Evolutionary conservation across 2,113 vertebrate genomes (phyloP), one percentile per base, ranked within the genome.

Genomic region (Aplodontia rufa): DNA sequence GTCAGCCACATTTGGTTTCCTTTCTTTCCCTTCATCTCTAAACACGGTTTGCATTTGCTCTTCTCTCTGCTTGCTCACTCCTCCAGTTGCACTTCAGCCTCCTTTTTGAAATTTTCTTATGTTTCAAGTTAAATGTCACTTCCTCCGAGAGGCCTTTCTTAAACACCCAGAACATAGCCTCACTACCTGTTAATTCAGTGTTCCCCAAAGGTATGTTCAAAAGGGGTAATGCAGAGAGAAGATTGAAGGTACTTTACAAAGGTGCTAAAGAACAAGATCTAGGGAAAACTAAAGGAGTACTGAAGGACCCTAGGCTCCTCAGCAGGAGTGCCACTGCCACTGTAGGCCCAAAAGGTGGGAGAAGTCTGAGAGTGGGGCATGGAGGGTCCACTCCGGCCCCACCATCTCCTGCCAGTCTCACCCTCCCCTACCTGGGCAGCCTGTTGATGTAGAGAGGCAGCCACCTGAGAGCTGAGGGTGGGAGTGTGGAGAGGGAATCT

Each of bases 101-200:
- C 37, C 11, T 92, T 32, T 28, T 40, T 8, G 35, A 71, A 40
- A 49, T 45, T 45, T 45, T 60, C 89, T 96, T 58, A 90, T 28
- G 42, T 85, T 88, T 93, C 45, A 35, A 74, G 22, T 85, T 71
- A 68, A 92, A 64, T 81, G 85, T 64, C 42, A 72, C 26, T 87
- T 86, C 60, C 72, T 94, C 60, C 49, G 47, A 94, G 85, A 93
- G 60, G 68, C 6, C 60, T 60, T 92, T 47, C 49, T 75, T 66
- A 60, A 80, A 35, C 35, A 32, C 55, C 68, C 60, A 62, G 28
- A 42, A 91, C 64, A 80, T 30, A 84, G 20, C 40, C 79, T 91
- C 66, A n/a, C 40, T 82, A 13, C 13, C 32, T 81, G 37, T 40
- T 53, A 51, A 49, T 81, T 87, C 35, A 22, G 47, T 91, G 1